Conservation (phyloP, 37 sponge, comb jelly and placozoan genomes). For the Lycopodina hypogea region DNA sequence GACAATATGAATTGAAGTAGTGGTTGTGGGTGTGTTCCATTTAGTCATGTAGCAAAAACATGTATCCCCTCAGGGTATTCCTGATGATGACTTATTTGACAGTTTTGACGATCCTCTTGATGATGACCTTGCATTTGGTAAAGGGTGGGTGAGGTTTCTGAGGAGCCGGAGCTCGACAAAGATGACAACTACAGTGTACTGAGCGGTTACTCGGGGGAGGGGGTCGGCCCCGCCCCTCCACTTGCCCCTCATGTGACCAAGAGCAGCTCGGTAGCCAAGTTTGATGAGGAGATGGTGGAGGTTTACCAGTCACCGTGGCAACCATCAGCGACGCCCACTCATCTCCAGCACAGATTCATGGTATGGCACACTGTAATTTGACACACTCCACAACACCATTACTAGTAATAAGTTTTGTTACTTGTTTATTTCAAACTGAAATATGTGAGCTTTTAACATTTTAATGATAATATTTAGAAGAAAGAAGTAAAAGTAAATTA, state of each 20-base stretch:
- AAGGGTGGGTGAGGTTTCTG: not conserved
- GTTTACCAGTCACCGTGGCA: slow-evolving; percentile 41
- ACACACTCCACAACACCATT: too few species aligned
- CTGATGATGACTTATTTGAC: slow-evolving; percentile 40
- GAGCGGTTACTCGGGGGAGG: too few species aligned
- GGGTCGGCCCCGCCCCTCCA: not conserved
- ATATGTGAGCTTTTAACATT: not conserved
- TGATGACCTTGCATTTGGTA: not conserved
- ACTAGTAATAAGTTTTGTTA: not conserved
- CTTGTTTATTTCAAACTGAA: not conserved
- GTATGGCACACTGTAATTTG: slow-evolving; percentile 6
- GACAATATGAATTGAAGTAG: too few species aligned
- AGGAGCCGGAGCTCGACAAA: not conserved
- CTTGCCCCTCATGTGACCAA: not conserved
- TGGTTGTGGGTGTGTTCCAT: too few species aligned
- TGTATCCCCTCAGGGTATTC: slow-evolving; percentile 36
- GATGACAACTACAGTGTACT: slow-evolving; percentile 13
- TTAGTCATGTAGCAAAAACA: too few species aligned
- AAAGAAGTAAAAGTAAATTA: too few species aligned
- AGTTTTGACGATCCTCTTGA: slow-evolving; percentile 10
- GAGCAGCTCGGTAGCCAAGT: not conserved
- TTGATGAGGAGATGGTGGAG: slow-evolving; percentile 44
- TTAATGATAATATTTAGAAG: too few species aligned
- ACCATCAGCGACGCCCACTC: slow-evolving; percentile 46
- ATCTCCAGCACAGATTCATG: slow-evolving; percentile 51